Percentiles rank a stretch among this genome's conserved stretches.
phyloP scores from a whole-genome alignment of 2,888 invertebrate species.

The Cheilosia scutellata region DNA sequence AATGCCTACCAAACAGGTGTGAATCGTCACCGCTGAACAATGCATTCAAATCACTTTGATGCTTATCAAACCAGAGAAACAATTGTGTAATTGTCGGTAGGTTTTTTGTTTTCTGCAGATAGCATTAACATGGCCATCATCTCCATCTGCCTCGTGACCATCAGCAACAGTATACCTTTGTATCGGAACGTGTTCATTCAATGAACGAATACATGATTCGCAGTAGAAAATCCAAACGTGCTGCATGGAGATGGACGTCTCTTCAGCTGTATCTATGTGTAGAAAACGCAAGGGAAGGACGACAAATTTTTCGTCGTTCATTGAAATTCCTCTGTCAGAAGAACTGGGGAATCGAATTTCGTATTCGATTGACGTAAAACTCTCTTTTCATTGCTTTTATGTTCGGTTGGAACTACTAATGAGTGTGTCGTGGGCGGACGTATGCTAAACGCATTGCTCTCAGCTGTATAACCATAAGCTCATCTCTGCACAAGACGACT shows the following conservation, averaged over 20 bases:
- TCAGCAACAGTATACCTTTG: constrained; percentile 43
- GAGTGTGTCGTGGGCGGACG: constrained; percentile 56
- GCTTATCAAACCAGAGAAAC: constrained; percentile 54
- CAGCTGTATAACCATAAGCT: constrained; percentile 16
- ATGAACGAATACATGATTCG: constrained; percentile 50
- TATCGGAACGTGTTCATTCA: constrained; percentile 64
- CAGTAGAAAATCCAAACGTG: constrained; percentile 37
- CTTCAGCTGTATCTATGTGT: neutral
- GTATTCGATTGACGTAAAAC: constrained; percentile 69
- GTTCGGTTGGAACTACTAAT: constrained; percentile 61
- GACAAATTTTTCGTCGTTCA: constrained; percentile 37
- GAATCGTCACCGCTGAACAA: constrained; percentile 46
- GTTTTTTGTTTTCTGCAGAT: constrained; percentile 27
- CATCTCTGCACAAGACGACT: constrained; percentile 2
- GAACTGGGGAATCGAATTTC: constrained; percentile 53
- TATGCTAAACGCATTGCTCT: constrained; percentile 32
- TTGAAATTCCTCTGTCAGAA: constrained; percentile 64
- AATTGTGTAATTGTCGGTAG: constrained; percentile 62
- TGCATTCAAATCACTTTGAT: constrained; percentile 54
- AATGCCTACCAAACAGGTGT: constrained; percentile 52
- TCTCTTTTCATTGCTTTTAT: constrained; percentile 43
- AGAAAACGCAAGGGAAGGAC: constrained; percentile 6
- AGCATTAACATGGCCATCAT: constrained; percentile 54
- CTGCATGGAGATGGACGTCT: constrained; percentile 19
- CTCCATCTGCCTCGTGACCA: constrained; percentile 59